Evolutionary conservation across 1,140 invertebrate genomes (phyloP), one percentile per base, ranked within the genome.

Genomic region (Coptotermes formosanus): DNA sequence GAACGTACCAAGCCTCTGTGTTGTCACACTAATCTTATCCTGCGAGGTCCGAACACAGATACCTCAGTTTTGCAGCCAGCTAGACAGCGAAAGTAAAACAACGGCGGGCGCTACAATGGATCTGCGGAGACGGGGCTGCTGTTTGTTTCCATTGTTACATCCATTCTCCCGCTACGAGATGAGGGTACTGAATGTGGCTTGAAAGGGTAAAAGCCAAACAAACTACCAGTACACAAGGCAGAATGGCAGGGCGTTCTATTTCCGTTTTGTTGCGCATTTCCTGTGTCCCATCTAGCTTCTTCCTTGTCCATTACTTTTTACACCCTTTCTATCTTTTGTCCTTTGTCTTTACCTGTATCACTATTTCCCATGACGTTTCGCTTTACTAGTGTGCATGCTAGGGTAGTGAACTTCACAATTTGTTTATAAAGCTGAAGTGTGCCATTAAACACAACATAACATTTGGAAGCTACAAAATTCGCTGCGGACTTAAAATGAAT

Each of bases 161-260:
- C 64, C 64, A 12, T 64, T 75, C 14, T 75, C 64, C 64, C 64
- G 64, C 25, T 75, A 30, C 1, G n/a, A 75, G n/a, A 75, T 75
- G 64, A 75, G 64, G 59, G 64, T n/a, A 30, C n/a, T n/a, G 64
- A 75, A 30, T 75, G 64, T 30, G 25, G 64, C 64, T 30, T 75
- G 64, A 30, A 75, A 75, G 64, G 64, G 64, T 75, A 75, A 75
- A 75, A 75, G 64, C 64, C 64, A 75, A 75, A 16, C 64, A 75
- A 64, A 64, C 59, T 64, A 64, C 21, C 3, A 48, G 45, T 48
- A 48, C 14, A 16, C 25, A 75, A 25, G 64, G 14, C 25, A 30
- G 64, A 75, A 30, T 75, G 64, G n/a, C 25, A 30, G 4, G 64
- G n/a, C 64, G 3, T 75, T 75, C 64, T 75, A 75, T 75, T 75